These are phyloP conservation scores for Resseliella maxima DNA, from an alignment of 2,888 invertebrate species.

Conservation along the genomic window DNA sequence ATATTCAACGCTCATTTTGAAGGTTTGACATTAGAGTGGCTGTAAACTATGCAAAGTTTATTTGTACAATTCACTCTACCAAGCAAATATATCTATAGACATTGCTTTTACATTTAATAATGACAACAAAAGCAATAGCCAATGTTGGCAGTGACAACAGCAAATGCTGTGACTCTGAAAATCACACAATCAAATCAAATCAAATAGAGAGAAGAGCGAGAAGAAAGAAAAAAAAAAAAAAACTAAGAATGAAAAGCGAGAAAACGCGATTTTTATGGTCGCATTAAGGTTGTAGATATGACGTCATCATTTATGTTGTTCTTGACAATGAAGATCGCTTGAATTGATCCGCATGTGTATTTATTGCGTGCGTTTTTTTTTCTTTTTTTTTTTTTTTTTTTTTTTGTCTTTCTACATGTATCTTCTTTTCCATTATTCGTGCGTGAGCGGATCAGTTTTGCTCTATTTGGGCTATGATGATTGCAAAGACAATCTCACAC, in stretches of 20 bases:
- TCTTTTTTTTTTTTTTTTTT: too few relatives aligned
- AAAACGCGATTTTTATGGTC: conserved; percentile 37
- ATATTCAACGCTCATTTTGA: conserved; percentile 45
- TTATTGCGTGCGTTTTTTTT: neutral
- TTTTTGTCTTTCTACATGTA: too few relatives aligned
- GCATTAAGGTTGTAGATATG: neutral
- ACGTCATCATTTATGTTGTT: conserved; percentile 38
- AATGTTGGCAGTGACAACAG: too few relatives aligned
- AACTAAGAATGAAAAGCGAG: neutral
- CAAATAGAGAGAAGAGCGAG: neutral
- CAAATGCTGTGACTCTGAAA: neutral
- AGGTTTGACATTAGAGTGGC: conserved; percentile 51
- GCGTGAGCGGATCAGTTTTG: conserved; percentile 27
- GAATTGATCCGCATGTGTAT: neutral
- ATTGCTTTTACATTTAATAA: conserved; percentile 44
- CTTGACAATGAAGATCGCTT: conserved; percentile 27
- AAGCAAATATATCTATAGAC: conserved; percentile 17
- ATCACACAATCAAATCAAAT: neutral
- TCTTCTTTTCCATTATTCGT: neutral
- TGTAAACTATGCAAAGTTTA: conserved; percentile 41
- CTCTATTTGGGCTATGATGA: conserved; percentile 24
- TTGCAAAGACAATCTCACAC: too few relatives aligned
- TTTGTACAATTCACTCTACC: conserved; percentile 42
- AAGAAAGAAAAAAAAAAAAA: neutral
- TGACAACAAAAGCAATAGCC: neutral